Evolutionary conservation across 2,113 vertebrate species (phyloP), one percentile per base, ranked within the genome.

Genomic region (Coreoperca whiteheadi): DNA sequence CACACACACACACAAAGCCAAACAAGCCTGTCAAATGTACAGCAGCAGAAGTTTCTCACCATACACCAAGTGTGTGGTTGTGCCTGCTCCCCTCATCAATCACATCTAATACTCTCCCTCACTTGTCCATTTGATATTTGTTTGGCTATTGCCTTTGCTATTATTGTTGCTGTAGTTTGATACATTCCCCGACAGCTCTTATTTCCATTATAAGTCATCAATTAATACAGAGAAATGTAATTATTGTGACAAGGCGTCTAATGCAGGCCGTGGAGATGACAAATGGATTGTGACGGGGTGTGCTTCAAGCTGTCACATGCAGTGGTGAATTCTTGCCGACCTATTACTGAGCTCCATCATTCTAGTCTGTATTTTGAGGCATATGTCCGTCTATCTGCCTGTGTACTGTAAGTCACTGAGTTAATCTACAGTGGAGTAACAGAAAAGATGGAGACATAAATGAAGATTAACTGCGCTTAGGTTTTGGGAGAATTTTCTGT

Each of bases 181-280:
- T 94, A 87, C 91, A 93, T 95, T 91, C 88, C 89, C 90, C 30
- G 89, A 93, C 93, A 91, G 87, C 88, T 90, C 83, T 83, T 92
- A 88, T 94, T 95, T 94, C 90, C 93, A 92, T 94, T 92, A 90
- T 78, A 91, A 89, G 92, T 90, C 87, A 87, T 91, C 91, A 94
- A 95, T 95, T 95, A 95, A 94, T 91, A 92, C 85, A 88, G 87
- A 93, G 83, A 92, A 92, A 94, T 93, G 86, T 90, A 94, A 95
- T 96, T 94, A 93, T 92, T 91, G 88, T 94, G 94, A 95, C 94
- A 94, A 85, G 88, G 85, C 72, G 79, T 92, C 89, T 85, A 91
- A 91, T 81, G 79, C 77, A 75, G 81, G 87, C 90, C 65, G 71
- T 1, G 23, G 83, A 83, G 88, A 88, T 86, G 88, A 89, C 84